Conservation (phyloP, 2,113 vertebrate species). For the Dipodomys spectabilis region DNA sequence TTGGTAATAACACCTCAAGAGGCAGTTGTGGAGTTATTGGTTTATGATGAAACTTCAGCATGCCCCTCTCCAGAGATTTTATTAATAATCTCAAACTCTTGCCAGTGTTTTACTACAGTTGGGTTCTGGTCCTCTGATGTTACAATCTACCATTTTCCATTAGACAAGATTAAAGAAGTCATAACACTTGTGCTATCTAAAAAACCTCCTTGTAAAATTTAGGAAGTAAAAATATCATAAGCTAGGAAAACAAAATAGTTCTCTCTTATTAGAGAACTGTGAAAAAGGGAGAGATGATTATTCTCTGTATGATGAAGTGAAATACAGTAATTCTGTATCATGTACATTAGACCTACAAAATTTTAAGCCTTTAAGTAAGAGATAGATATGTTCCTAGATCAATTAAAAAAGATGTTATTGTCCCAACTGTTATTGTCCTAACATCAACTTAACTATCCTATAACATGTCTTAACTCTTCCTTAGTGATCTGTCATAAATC, state of each 20-base stretch:
- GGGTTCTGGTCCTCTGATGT: constrained; percentile 16
- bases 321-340: neutral
- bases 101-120: neutral
- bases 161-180: neutral
- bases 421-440: neutral
- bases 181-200: neutral
- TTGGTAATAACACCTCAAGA: neutral
- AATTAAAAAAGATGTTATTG: neutral
- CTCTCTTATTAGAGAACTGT: neutral
- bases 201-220: neutral
- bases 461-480: neutral
- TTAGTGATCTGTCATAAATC: neutral
- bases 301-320: neutral
- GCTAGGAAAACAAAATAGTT: neutral
- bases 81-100: neutral
- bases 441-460: neutral
- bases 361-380: neutral
- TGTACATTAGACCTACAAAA: neutral
- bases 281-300: neutral
- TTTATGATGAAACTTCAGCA: too few species aligned
- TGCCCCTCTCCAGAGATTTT: neutral
- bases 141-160: neutral
- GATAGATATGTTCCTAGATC: neutral
- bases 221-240: neutral
- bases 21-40: neutral